phyloP scores from a whole-genome alignment of 2,888 invertebrate species.

The Muscina levida region DNA sequence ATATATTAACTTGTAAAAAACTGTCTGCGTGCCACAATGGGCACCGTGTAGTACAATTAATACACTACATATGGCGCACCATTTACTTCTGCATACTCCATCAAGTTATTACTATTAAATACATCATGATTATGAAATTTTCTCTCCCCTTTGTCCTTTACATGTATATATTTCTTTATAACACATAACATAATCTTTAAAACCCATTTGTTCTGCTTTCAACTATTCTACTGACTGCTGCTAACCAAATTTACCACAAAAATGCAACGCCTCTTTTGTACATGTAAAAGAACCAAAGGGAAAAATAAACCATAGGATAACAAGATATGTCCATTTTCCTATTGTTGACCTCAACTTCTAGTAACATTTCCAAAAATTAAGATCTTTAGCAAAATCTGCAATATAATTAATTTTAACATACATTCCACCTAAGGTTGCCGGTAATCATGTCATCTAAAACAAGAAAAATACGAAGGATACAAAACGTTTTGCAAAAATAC shows the following conservation, averaged over 20 bases:
- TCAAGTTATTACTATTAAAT: too few relatives aligned
- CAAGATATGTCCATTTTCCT: slow-evolving; percentile 18
- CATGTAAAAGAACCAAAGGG: too few relatives aligned
- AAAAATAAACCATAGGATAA: slow-evolving; percentile 25
- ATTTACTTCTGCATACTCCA: too few relatives aligned
- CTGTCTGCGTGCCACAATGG: too few relatives aligned
- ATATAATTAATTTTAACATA: slow-evolving; percentile 44
- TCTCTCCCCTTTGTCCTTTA: too few relatives aligned
- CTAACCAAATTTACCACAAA: slow-evolving; percentile 63
- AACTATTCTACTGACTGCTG: slow-evolving; percentile 39
- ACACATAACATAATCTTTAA: slow-evolving; percentile 53
- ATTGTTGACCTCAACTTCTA: too few relatives aligned
- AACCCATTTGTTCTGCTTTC: slow-evolving; percentile 62
- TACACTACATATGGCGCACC: too few relatives aligned
- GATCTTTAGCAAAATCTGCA: slow-evolving; percentile 49
- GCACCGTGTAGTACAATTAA: too few relatives aligned
- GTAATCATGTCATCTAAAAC: slow-evolving; percentile 17
- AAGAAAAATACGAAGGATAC: background rate
- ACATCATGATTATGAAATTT: too few relatives aligned
- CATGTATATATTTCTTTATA: too few relatives aligned
- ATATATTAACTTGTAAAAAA: too few relatives aligned
- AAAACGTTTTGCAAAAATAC: slow-evolving; percentile 22
- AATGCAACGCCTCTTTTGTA: slow-evolving; percentile 58
- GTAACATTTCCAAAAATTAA: slow-evolving; percentile 35
- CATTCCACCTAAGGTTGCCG: background rate